Evolutionary conservation across 2,113 vertebrate species (phyloP).

Genomic region (Cryptoleucopteryx plumbea): DNA sequence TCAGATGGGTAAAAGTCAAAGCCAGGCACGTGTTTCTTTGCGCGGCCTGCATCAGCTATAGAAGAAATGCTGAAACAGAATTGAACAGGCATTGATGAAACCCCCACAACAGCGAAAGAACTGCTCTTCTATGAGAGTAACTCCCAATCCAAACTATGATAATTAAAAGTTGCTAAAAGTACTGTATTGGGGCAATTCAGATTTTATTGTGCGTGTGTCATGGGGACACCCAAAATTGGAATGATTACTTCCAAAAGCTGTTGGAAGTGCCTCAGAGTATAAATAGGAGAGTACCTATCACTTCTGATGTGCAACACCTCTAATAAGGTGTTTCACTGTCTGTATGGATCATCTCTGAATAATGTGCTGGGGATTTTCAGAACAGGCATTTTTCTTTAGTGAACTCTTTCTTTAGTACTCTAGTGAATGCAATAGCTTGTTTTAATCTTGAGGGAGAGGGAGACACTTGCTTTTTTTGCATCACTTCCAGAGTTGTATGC

Average conservation of each 20-base stretch:
- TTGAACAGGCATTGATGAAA: not conserved
- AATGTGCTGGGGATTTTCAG: not conserved
- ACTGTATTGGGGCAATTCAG: not conserved
- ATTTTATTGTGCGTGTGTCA: not conserved
- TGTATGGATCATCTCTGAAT: not conserved
- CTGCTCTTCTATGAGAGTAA: not conserved
- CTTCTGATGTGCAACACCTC: not conserved
- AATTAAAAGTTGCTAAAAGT: not conserved
- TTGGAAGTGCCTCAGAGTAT: not conserved
- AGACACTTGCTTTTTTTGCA: not conserved
- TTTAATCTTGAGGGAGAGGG: not conserved
- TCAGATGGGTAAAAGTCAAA: not conserved
- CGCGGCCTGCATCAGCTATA: not conserved
- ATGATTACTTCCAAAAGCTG: not conserved
- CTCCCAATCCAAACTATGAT: not conserved
- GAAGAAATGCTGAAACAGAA: not conserved
- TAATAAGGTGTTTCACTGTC: not conserved
- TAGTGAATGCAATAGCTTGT: not conserved
- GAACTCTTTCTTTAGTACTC: not conserved
- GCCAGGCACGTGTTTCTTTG: not conserved
- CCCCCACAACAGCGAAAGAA: not conserved
- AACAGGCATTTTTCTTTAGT: not conserved
- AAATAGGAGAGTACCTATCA: not conserved
- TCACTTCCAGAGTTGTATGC: not conserved
- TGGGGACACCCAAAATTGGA: not conserved